Evolutionary conservation across 2,888 invertebrate species (phyloP).

Genomic region (Morpho achilles): DNA sequence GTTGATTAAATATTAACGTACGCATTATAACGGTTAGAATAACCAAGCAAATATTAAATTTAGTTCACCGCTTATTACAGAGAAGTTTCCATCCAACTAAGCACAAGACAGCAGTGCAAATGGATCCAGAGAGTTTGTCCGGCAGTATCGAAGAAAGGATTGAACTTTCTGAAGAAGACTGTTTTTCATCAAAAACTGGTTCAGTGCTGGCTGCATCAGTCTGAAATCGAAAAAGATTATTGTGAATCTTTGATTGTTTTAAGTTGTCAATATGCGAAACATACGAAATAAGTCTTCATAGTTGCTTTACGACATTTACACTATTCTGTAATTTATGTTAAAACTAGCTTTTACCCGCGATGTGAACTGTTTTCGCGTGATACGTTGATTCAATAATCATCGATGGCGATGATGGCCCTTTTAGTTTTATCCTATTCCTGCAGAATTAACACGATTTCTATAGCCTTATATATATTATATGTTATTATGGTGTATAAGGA

Average conservation of each 20-base stretch:
- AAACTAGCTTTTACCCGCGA: too few relatives aligned
- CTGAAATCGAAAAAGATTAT: constrained; percentile 45
- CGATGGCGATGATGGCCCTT: too few relatives aligned
- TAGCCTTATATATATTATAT: too few relatives aligned
- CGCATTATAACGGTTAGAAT: constrained; percentile 20
- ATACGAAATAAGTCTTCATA: too few relatives aligned
- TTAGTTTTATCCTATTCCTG: too few relatives aligned
- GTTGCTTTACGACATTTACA: too few relatives aligned
- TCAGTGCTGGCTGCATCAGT: constrained; percentile 47
- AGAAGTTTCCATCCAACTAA: constrained; percentile 82
- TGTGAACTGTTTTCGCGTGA: too few relatives aligned
- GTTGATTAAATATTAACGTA: constrained; percentile 25
- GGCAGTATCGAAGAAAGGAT: constrained; percentile 79
- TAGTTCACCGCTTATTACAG: constrained; percentile 75
- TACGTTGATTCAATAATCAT: too few relatives aligned
- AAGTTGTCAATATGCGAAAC: too few relatives aligned
- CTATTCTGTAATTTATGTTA: too few relatives aligned
- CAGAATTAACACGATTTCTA: too few relatives aligned
- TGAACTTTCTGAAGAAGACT: constrained; percentile 54
- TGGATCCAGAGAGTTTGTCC: constrained; percentile 74
- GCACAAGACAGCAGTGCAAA: constrained; percentile 81
- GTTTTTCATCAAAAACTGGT: constrained; percentile 30
- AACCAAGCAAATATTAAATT: constrained; percentile 5
- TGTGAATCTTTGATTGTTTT: neutral
- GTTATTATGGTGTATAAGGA: too few relatives aligned